Evolutionary conservation across 2,888 invertebrate species (phyloP).

Genomic region (Iphiclides podalirius): DNA sequence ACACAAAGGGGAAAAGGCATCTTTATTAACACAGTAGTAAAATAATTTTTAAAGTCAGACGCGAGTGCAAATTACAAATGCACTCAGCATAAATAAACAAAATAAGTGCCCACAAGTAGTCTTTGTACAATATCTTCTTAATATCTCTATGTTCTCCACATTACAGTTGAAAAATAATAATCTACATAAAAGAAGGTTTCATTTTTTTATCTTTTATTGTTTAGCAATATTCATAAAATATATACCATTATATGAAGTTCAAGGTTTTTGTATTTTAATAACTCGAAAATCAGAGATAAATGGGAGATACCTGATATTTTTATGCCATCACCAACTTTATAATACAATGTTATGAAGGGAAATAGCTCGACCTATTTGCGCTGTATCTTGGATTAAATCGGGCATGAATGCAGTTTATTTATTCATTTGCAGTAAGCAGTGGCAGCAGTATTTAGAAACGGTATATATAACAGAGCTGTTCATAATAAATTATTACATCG

Average conservation of each 20-base stretch:
- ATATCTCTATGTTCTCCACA: neutral
- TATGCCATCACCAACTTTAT: no score
- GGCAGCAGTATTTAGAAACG: constrained; percentile 12
- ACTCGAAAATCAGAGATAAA: no score
- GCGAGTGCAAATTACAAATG: neutral
- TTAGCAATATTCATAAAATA: neutral
- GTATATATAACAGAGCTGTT: constrained; percentile 3
- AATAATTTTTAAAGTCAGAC: neutral
- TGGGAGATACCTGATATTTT: no score
- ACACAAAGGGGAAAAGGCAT: neutral
- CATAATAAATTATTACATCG: constrained; percentile 13
- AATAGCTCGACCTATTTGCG: constrained; percentile 20
- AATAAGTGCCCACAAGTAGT: neutral
- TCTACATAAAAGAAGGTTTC: no score
- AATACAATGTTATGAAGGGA: no score
- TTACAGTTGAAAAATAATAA: no score
- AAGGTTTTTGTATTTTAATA: no score
- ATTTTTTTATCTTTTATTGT: neutral
- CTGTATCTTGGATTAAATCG: constrained; percentile 20
- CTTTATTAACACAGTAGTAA: neutral
- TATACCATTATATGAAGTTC: no score
- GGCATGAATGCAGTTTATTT: constrained; percentile 17
- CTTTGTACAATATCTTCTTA: neutral
- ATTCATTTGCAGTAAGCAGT: constrained; percentile 18
- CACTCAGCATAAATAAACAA: neutral